phyloP scores from a whole-genome alignment of 2,113 vertebrate species.

The Australoheros scitulus region DNA sequence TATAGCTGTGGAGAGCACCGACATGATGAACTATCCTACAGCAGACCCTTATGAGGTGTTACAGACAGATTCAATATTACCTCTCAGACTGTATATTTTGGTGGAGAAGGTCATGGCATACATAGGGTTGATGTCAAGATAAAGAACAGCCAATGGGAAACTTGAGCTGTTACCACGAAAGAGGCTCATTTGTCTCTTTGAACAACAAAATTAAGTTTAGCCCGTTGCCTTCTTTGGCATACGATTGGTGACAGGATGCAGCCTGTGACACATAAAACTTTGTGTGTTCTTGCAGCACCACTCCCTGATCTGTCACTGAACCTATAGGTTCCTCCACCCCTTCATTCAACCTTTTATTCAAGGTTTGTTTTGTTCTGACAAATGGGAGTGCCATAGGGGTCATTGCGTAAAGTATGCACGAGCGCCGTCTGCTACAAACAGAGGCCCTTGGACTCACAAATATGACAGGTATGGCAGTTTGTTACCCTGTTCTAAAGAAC shows the following conservation, averaged over 20 bases:
- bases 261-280: slow-evolving; percentile 18
- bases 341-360: slow-evolving; percentile 32
- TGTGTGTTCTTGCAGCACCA: slow-evolving; percentile 57
- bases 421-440: slow-evolving; percentile 17
- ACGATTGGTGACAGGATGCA: slow-evolving; percentile 2
- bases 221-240: not conserved
- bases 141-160: slow-evolving; percentile 3
- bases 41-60: slow-evolving; percentile 39
- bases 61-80: slow-evolving; percentile 36
- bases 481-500: slow-evolving; percentile 50
- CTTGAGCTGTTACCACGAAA: not conserved
- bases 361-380: slow-evolving; percentile 61
- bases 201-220: not conserved
- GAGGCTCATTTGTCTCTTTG: not conserved
- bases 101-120: slow-evolving; percentile 17
- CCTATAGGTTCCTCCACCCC: not conserved
- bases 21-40: slow-evolving; percentile 39
- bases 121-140: slow-evolving; percentile 24
- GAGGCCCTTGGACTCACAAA: slow-evolving; percentile 41
- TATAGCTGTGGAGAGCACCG: slow-evolving; percentile 27
- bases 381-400: slow-evolving; percentile 47
- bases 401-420: slow-evolving; percentile 25
- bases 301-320: slow-evolving; percentile 13
- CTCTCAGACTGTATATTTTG: slow-evolving; percentile 33
- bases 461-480: slow-evolving; percentile 57